Percentiles rank a stretch among this genome's conserved stretches.
Evolutionary conservation across 1,140 invertebrate species (phyloP).

Genomic region (Pseudomyrmex gracilis): DNA sequence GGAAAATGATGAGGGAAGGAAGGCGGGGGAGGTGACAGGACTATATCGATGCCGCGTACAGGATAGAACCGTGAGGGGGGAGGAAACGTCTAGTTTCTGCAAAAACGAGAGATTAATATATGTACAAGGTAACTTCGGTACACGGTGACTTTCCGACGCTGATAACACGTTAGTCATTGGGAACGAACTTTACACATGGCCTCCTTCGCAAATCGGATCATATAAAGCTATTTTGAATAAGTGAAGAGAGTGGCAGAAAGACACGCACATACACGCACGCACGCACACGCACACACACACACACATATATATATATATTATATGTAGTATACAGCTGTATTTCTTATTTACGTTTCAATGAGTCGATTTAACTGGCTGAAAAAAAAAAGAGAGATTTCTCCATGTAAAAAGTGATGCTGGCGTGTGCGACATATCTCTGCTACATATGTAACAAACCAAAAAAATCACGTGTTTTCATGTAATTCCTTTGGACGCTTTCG

Average conservation of each 20-base stretch:
- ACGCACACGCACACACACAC: neutral
- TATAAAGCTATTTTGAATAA: constrained; percentile 50
- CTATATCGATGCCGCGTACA: neutral
- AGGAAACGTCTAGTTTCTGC: constrained; percentile 42
- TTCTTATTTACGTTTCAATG: constrained; percentile 57
- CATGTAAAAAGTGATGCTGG: constrained; percentile 66
- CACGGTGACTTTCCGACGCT: constrained; percentile 52
- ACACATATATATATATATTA: constrained; percentile 2
- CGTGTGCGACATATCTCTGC: constrained; percentile 28
- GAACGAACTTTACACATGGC: constrained; percentile 64
- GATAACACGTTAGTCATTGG: constrained; percentile 63
- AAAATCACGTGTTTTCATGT: constrained; percentile 21
- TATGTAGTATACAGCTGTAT: constrained; percentile 49
- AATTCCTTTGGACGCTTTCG: constrained; percentile 22
- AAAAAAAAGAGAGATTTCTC: constrained; percentile 59
- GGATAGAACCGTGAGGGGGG: neutral
- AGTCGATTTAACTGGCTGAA: constrained; percentile 41
- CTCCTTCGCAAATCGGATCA: constrained; percentile 56
- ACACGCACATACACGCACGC: constrained; percentile 41
- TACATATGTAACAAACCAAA: constrained; percentile 17
- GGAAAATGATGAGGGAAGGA: constrained; percentile 43
- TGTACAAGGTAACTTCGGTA: constrained; percentile 67
- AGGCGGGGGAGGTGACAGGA: neutral
- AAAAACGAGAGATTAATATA: constrained; percentile 63
- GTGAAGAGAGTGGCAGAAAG: neutral